Percentiles rank a stretch among this genome's conserved stretches.
Conservation (phyloP, 2,888 invertebrate species). For the Nomada ruficornis region DNA sequence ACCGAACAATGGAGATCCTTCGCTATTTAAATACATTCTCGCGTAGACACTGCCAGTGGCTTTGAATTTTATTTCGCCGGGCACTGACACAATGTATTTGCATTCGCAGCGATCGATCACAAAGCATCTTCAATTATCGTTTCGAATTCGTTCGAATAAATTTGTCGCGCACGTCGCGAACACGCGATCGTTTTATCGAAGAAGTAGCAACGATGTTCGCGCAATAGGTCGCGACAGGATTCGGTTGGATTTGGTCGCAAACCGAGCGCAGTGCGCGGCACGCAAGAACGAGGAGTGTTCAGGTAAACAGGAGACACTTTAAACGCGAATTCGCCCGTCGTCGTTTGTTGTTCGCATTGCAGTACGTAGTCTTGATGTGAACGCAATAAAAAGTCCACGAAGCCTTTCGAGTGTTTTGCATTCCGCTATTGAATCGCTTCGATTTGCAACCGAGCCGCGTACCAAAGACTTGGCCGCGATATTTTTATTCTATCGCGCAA, state of each 20-base stretch:
- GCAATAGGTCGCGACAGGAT: too few relatives aligned
- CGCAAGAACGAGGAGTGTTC: too few relatives aligned
- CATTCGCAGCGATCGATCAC: constrained; percentile 24
- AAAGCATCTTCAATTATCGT: constrained; percentile 7
- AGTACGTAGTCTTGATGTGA: constrained; percentile 18
- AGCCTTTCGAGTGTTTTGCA: background rate
- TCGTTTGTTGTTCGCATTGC: too few relatives aligned
- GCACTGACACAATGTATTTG: background rate
- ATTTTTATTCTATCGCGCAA: constrained; percentile 22
- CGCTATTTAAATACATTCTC: constrained; percentile 2
- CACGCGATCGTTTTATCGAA: too few relatives aligned
- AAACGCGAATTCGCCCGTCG: too few relatives aligned
- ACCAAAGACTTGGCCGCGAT: background rate
- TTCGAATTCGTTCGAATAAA: too few relatives aligned
- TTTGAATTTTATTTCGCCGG: background rate
- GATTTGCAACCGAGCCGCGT: background rate
- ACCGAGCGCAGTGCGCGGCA: too few relatives aligned
- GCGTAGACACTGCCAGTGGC: background rate
- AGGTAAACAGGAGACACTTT: background rate
- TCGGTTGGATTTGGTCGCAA: too few relatives aligned
- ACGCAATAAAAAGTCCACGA: background rate
- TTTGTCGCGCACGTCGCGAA: too few relatives aligned
- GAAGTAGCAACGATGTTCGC: too few relatives aligned
- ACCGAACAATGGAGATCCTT: constrained; percentile 9
- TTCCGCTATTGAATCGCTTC: background rate